These are phyloP conservation scores for Jordanella pulchra DNA, from an alignment of 2,797 vertebrate species.

Conservation along the genomic window DNA sequence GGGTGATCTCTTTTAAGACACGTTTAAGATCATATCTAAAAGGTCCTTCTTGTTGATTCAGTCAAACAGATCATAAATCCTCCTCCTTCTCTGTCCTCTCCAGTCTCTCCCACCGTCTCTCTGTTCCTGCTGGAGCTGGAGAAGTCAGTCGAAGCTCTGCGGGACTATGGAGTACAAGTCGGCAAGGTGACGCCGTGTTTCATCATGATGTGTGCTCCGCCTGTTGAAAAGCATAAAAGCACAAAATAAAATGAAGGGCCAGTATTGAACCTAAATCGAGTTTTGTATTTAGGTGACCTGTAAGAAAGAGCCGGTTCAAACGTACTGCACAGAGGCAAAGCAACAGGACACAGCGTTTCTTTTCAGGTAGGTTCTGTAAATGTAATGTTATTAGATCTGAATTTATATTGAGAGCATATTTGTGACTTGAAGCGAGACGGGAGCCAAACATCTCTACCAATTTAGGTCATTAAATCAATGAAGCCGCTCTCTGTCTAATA, in stretches of 20 bases:
- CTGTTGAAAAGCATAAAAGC: not conserved
- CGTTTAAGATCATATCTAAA: no score
- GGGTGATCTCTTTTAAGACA: no score
- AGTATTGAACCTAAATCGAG: not conserved
- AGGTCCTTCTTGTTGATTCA: not conserved
- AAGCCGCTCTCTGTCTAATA: not conserved
- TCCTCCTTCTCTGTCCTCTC: not conserved
- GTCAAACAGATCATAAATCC: not conserved
- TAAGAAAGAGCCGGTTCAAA: slow-evolving; percentile 72
- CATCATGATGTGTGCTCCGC: not conserved
- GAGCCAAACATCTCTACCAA: not conserved
- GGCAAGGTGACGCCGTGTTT: slow-evolving; percentile 78
- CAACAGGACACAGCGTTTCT: slow-evolving; percentile 83
- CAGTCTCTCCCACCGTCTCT: slow-evolving; percentile 76
- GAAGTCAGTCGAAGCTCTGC: slow-evolving; percentile 79
- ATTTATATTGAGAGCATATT: no score
- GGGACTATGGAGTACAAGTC: slow-evolving; percentile 86
- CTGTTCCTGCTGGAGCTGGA: slow-evolving; percentile 84
- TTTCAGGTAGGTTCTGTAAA: slow-evolving; percentile 83
- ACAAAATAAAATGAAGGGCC: not conserved
- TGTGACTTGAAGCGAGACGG: no score
- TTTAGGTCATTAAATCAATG: not conserved
- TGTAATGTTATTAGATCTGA: not conserved
- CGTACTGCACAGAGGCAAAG: slow-evolving; percentile 85
- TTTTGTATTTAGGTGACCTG: slow-evolving; percentile 84